Percentiles rank a stretch among this genome's conserved stretches.
These are phyloP conservation scores for Eustalomyia histrio DNA, from an alignment of 2,888 invertebrate species.

Conservation along the genomic window DNA sequence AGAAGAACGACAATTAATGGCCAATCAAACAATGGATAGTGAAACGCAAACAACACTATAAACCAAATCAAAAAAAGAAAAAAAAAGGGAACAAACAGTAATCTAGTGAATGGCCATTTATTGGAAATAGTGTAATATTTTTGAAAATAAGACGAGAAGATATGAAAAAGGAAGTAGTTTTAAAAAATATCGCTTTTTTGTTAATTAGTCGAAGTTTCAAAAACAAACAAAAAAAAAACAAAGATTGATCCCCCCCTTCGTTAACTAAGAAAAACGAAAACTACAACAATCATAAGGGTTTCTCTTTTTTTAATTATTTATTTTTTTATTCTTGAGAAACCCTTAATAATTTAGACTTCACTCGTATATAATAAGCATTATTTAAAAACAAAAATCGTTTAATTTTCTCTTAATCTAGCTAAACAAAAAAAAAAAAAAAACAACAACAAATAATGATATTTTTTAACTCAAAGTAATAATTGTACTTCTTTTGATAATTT, in stretches of 20 bases:
- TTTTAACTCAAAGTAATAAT: constrained; percentile 55
- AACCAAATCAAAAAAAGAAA: constrained; percentile 41
- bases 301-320: constrained; percentile 47
- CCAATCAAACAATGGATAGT: constrained; percentile 57
- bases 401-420: constrained; percentile 58
- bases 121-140: constrained; percentile 42
- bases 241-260: constrained; percentile 45
- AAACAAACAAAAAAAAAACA: constrained; percentile 10
- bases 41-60: constrained; percentile 61
- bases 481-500: constrained; percentile 24
- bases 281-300: constrained; percentile 60
- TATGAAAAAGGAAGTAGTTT: constrained; percentile 42
- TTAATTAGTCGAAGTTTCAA: constrained; percentile 49
- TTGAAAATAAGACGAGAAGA: neutral
- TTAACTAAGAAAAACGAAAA: constrained; percentile 43
- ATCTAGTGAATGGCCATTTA: constrained; percentile 29
- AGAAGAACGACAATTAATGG: constrained; percentile 48
- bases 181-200: constrained; percentile 56
- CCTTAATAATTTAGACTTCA: constrained; percentile 60
- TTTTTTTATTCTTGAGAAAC: constrained; percentile 52
- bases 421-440: too few species aligned
- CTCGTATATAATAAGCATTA: constrained; percentile 59
- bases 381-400: constrained; percentile 49
- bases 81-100: constrained; percentile 39
- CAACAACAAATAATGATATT: constrained; percentile 37